These are phyloP conservation scores for Macrostomum cliftonense DNA, from an alignment of 2,888 invertebrate genomes.

Conservation along the genomic window DNA sequence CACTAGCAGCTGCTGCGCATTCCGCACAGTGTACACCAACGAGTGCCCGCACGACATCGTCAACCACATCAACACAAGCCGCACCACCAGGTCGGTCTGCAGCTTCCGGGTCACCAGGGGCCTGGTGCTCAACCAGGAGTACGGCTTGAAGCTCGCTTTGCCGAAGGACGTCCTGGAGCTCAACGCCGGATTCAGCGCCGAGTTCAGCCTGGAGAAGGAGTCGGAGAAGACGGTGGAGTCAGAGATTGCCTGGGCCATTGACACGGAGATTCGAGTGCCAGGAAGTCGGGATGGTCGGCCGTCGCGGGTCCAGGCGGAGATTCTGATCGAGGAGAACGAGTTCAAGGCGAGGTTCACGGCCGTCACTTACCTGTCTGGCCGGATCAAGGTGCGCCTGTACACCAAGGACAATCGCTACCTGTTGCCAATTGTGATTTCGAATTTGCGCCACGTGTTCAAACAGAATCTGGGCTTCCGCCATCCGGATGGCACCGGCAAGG, in stretches of 20 bases:
- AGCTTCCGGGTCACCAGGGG: constrained; percentile 14
- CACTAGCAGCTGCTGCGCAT: no score
- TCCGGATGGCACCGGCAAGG: no score
- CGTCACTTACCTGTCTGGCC: constrained; percentile 26
- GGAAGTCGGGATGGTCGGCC: constrained; percentile 13
- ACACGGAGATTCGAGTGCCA: constrained; percentile 27
- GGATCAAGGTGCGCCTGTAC: constrained; percentile 19
- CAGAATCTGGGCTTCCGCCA: no score
- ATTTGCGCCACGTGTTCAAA: no score
- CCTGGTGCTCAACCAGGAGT: constrained; percentile 26
- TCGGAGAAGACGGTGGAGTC: constrained; percentile 30
- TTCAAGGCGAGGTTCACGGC: constrained; percentile 36
- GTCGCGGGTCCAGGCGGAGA: constrained; percentile 33
- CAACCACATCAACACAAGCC: constrained; percentile 25
- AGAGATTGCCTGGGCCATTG: constrained; percentile 32
- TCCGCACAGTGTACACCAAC: no score
- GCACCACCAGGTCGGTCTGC: constrained; percentile 15
- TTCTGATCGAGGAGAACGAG: constrained; percentile 39
- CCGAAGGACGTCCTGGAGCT: constrained; percentile 35
- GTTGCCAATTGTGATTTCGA: no score
- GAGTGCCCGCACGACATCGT: no score
- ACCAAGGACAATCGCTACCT: no score
- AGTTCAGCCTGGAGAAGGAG: constrained; percentile 29
- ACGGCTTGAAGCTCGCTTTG: constrained; percentile 29
- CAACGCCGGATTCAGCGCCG: constrained; percentile 34